Percentiles rank a stretch among this genome's conserved stretches.
These are phyloP conservation scores for Myotis vivesi DNA, from an alignment of 2,797 vertebrate species.

Conservation along the genomic window DNA sequence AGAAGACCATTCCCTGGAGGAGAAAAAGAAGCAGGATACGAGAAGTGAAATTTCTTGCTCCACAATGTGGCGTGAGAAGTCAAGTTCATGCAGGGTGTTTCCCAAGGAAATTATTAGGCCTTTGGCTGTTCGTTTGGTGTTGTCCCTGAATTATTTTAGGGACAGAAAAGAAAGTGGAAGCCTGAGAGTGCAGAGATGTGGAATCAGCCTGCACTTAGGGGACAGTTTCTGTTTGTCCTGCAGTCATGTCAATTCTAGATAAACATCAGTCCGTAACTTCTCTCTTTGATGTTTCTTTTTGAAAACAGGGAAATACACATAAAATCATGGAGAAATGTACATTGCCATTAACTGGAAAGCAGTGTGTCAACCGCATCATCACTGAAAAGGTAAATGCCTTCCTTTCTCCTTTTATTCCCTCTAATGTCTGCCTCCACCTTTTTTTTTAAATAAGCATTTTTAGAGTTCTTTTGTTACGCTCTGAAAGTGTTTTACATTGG, in stretches of 20 bases:
- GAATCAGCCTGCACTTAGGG: not conserved
- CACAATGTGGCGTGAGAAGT: not conserved
- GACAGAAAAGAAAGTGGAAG: not conserved
- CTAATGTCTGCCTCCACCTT: not conserved
- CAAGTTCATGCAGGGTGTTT: not conserved
- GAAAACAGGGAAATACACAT: slow-evolving; percentile 92
- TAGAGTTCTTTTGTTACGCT: not conserved
- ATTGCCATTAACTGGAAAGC: slow-evolving; percentile 95
- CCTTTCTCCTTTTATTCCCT: slow-evolving; percentile 36
- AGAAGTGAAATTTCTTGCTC: not conserved
- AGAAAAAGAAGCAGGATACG: not conserved
- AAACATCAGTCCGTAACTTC: not conserved
- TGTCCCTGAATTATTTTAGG: not conserved
- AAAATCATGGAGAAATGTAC: slow-evolving; percentile 97
- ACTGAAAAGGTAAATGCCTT: slow-evolving; percentile 93
- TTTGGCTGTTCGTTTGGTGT: not conserved
- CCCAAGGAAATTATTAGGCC: not conserved
- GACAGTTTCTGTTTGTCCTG: not conserved
- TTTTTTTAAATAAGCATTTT: not conserved
- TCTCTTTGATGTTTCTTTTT: slow-evolving; percentile 58
- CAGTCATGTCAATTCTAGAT: not conserved
- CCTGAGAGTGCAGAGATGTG: not conserved
- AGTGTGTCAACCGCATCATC: slow-evolving; percentile 97
- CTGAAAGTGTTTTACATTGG: not conserved
- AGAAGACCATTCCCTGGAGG: not conserved